Evolutionary conservation across 2,797 vertebrate species (phyloP).

Genomic region (Lutjanus argentimaculatus): DNA sequence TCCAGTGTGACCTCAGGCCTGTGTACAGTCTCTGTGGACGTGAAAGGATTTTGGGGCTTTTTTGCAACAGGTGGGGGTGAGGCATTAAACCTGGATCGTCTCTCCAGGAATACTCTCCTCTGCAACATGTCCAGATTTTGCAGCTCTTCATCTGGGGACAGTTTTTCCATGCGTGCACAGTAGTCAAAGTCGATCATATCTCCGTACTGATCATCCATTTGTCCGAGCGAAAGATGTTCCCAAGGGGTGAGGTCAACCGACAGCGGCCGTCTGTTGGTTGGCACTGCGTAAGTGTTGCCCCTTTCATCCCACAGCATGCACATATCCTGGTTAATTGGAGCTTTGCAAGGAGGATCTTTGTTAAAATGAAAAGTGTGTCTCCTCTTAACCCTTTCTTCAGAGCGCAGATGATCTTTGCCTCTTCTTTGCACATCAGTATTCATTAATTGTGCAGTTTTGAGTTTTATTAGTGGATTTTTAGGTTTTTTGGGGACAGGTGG

Average conservation of each 20-base stretch:
- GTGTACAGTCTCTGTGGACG: constrained; percentile 50
- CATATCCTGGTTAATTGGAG: constrained; percentile 77
- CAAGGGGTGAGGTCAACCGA: constrained; percentile 66
- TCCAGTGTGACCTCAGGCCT: constrained; percentile 46
- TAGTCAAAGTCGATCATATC: constrained; percentile 78
- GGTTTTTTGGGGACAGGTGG: constrained; percentile 88
- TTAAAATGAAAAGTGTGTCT: constrained; percentile 81
- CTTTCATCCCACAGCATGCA: constrained; percentile 76
- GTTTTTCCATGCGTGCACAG: constrained; percentile 63
- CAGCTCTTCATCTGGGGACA: constrained; percentile 69
- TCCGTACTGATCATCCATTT: constrained; percentile 64
- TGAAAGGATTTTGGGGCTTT: constrained; percentile 60
- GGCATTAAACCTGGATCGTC: constrained; percentile 66
- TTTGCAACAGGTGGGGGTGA: constrained; percentile 71
- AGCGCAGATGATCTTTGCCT: constrained; percentile 70
- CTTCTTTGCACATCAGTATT: constrained; percentile 73
- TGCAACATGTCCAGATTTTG: constrained; percentile 79
- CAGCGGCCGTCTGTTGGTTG: constrained; percentile 57
- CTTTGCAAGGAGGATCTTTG: constrained; percentile 43
- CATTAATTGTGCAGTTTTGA: constrained; percentile 73
- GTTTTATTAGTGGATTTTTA: constrained; percentile 83
- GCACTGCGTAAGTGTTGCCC: constrained; percentile 43
- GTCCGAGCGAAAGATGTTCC: constrained; percentile 54
- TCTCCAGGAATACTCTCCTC: constrained; percentile 69
- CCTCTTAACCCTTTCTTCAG: constrained; percentile 78